A percentile compares a stretch with the other conserved stretches of the same genome.
These are phyloP conservation scores for Pyrgilauda ruficollis DNA, from an alignment of 2,113 vertebrate species.

Conservation along the genomic window DNA sequence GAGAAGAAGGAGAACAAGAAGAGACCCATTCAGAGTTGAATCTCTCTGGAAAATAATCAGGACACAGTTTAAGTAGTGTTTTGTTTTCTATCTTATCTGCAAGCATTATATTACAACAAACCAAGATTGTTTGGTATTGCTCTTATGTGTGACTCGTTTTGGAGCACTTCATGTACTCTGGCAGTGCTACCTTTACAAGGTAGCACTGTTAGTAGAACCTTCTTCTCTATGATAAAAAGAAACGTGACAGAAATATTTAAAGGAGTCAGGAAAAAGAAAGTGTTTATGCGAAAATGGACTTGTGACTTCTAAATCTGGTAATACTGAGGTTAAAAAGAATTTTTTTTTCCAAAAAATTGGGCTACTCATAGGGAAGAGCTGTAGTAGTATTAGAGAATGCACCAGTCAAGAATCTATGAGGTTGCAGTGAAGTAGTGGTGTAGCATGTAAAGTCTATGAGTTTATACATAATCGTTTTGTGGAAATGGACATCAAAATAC, in stretches of 20 bases:
- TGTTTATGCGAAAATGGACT: not conserved
- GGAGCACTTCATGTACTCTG: not conserved
- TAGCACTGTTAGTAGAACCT: not conserved
- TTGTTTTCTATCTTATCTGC: not conserved
- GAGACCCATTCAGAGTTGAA: not conserved
- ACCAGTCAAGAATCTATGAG: not conserved
- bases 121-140: not conserved
- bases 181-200: not conserved
- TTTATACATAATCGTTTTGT: not conserved
- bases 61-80: not conserved
- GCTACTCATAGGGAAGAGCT: not conserved
- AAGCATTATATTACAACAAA: not conserved
- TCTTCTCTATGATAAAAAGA: not conserved
- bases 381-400: not conserved
- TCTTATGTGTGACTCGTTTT: not conserved
- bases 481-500: not conserved
- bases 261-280: not conserved
- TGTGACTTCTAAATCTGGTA: not conserved
- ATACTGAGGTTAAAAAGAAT: not conserved
- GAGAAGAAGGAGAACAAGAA: not conserved
- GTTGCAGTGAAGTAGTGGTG: not conserved
- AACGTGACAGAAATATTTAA: not conserved
- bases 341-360: not conserved
- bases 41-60: not conserved
- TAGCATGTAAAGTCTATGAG: not conserved